A percentile compares a stretch with the other conserved stretches of the same genome.
phyloP scores from a whole-genome alignment of 2,113 vertebrate species.

The Xiphophorus hellerii region DNA sequence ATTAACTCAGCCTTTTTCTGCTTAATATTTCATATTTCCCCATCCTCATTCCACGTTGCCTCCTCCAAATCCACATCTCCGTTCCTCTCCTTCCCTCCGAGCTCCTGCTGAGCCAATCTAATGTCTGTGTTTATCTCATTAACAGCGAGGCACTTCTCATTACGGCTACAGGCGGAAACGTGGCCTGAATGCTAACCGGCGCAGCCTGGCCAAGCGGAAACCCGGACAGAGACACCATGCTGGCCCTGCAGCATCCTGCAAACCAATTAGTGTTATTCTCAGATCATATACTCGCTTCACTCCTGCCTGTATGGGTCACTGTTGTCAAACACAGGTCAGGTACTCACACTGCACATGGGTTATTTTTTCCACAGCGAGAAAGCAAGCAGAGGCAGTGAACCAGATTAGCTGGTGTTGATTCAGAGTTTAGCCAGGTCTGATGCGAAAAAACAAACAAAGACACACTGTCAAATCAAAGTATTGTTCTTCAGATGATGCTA shows the following conservation, averaged over 20 bases:
- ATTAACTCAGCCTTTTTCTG: constrained; percentile 30
- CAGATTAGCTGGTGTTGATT: neutral
- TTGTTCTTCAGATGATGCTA: neutral
- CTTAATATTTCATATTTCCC: constrained; percentile 56
- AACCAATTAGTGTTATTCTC: constrained; percentile 56
- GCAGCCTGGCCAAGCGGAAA: constrained; percentile 30
- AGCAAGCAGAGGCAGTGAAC: neutral
- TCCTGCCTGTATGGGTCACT: constrained; percentile 13
- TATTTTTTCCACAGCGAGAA: neutral
- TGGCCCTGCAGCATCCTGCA: constrained; percentile 26
- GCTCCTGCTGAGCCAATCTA: constrained; percentile 66
- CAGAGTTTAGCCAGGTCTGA: neutral
- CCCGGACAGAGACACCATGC: constrained; percentile 38
- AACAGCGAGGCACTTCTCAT: constrained; percentile 61
- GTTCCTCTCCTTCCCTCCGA: constrained; percentile 13
- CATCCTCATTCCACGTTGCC: constrained; percentile 16
- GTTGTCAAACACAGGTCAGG: constrained; percentile 21
- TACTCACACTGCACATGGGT: neutral
- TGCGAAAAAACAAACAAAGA: neutral
- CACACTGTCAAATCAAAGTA: neutral
- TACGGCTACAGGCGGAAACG: constrained; percentile 58
- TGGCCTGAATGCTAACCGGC: constrained; percentile 70
- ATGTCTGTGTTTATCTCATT: constrained; percentile 80
- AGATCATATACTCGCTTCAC: constrained; percentile 23
- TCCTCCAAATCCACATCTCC: constrained; percentile 9